phyloP scores from a whole-genome alignment of 2,113 vertebrate genomes.

The Macaca mulatta region DNA sequence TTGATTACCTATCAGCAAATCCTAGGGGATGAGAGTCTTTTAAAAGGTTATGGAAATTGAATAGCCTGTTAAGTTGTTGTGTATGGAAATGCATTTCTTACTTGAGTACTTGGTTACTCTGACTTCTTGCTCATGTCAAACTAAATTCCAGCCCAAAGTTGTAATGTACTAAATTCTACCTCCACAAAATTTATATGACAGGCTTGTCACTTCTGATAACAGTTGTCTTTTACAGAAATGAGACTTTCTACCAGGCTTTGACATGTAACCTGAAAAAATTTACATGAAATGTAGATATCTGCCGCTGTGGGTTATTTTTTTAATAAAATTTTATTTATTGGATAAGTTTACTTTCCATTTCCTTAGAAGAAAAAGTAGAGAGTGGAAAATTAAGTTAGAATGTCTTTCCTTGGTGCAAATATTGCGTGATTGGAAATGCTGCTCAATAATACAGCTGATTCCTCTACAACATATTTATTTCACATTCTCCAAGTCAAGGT shows the following conservation, averaged over 20 bases:
- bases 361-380: slow-evolving; percentile 2
- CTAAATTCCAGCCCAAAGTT: slow-evolving; percentile 34
- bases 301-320: not conserved
- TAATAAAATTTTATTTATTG: not conserved
- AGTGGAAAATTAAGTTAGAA: not conserved
- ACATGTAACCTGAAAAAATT: not conserved
- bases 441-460: not conserved
- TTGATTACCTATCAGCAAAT: slow-evolving; percentile 67
- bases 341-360: not conserved
- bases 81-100: slow-evolving; percentile 32
- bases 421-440: not conserved
- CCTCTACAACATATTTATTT: not conserved
- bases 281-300: not conserved
- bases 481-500: not conserved
- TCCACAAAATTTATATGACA: slow-evolving; percentile 32
- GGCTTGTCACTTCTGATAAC: slow-evolving; percentile 24
- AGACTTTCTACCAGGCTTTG: not conserved
- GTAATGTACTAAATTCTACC: slow-evolving; percentile 25
- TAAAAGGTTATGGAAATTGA: slow-evolving; percentile 48
- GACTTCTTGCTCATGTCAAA: slow-evolving; percentile 42
- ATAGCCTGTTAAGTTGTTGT: not conserved
- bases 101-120: slow-evolving; percentile 25
- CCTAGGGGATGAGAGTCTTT: not conserved
- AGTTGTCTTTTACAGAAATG: not conserved
- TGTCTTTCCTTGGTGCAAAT: not conserved